Percentiles rank a stretch among this genome's conserved stretches.
Evolutionary conservation across 2,113 vertebrate species (phyloP).

Genomic region (Tachysurus vachellii): DNA sequence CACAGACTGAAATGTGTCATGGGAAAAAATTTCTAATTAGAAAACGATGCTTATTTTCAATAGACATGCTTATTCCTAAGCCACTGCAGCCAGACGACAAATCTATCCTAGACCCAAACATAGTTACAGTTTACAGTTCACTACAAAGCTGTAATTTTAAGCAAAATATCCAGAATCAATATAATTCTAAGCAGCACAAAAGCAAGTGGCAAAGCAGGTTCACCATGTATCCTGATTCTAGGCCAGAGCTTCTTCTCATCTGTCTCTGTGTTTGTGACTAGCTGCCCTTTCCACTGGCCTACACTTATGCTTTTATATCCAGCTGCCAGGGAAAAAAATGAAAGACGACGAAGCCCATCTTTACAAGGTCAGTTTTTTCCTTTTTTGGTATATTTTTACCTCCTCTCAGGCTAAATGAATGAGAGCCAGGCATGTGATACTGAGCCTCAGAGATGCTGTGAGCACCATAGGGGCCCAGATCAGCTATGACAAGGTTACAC

Average conservation of each 20-base stretch:
- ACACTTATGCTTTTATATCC: slow-evolving; percentile 72
- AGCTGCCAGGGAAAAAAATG: slow-evolving; percentile 49
- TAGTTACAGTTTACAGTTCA: not conserved
- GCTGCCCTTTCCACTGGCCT: slow-evolving; percentile 70
- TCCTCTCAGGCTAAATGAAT: slow-evolving; percentile 60
- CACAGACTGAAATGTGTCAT: not conserved
- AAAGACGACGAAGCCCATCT: slow-evolving; percentile 69
- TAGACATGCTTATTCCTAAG: not conserved
- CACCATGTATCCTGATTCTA: slow-evolving; percentile 46
- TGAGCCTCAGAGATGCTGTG: slow-evolving; percentile 64
- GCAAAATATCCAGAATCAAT: not conserved
- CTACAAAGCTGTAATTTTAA: not conserved
- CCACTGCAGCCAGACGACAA: not conserved
- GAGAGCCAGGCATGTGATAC: slow-evolving; percentile 56
- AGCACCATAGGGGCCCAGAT: slow-evolving; percentile 62
- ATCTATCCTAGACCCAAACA: slow-evolving; percentile 14
- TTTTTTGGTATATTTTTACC: slow-evolving; percentile 72
- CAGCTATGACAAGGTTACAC: slow-evolving; percentile 77
- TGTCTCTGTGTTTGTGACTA: slow-evolving; percentile 60
- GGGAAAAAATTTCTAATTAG: not conserved
- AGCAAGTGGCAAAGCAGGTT: slow-evolving; percentile 2
- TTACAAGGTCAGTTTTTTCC: slow-evolving; percentile 68
- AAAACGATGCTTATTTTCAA: not conserved
- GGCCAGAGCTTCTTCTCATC: slow-evolving; percentile 67
- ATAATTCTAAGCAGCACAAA: not conserved